These are phyloP conservation scores for Danionella dracula DNA, from an alignment of 2,797 vertebrate species.

Conservation along the genomic window DNA sequence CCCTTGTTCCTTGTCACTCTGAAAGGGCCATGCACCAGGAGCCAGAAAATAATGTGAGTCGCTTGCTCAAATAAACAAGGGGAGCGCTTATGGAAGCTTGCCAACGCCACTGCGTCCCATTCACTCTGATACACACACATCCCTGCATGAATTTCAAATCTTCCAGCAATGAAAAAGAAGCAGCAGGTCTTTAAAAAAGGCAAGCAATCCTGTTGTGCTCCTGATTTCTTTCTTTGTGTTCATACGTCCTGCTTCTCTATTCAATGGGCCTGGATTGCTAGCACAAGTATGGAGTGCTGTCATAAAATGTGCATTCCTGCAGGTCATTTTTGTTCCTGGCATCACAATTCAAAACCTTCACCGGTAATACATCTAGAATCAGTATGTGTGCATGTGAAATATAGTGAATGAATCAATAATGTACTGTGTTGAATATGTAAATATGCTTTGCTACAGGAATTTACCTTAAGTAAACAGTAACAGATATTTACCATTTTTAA, in stretches of 20 bases:
- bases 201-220: slow-evolving; percentile 37
- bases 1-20: slow-evolving; percentile 21
- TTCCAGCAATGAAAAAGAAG: slow-evolving; percentile 29
- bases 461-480: too few species aligned
- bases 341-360: too few species aligned
- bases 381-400: too few species aligned
- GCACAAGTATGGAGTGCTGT: slow-evolving; percentile 31
- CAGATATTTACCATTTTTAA: too few species aligned
- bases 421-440: too few species aligned
- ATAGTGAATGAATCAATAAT: too few species aligned
- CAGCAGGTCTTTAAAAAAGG: slow-evolving; percentile 29
- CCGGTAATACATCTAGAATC: too few species aligned
- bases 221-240: slow-evolving; percentile 28
- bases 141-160: slow-evolving; percentile 12
- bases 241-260: slow-evolving; percentile 1
- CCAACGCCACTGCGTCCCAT: slow-evolving; percentile 30
- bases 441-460: too few species aligned
- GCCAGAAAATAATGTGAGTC: slow-evolving; percentile 27
- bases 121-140: slow-evolving; percentile 23
- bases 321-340: slow-evolving; percentile 23
- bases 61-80: slow-evolving; percentile 38
- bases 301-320: slow-evolving; percentile 38
- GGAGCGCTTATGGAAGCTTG: slow-evolving; percentile 36
- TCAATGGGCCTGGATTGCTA: slow-evolving; percentile 32
- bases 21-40: slow-evolving; percentile 28